Conservation (phyloP, 2,888 invertebrate species). For the Chelonus formosanus region DNA sequence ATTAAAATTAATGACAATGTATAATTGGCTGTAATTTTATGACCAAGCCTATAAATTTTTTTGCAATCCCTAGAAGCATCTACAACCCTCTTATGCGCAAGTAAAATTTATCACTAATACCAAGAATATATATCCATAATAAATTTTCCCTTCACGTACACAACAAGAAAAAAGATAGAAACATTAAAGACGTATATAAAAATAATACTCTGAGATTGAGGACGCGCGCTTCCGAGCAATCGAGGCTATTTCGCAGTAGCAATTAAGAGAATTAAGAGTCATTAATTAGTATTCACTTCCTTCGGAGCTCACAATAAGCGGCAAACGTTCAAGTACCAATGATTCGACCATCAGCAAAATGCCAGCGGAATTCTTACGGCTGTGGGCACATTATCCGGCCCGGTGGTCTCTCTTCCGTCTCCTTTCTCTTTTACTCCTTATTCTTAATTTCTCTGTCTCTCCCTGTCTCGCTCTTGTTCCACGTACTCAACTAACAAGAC, state of each 20-base stretch:
- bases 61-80: too few relatives aligned
- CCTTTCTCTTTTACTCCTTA: conserved; percentile 18
- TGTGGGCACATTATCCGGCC: conserved; percentile 57
- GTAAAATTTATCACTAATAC: too few relatives aligned
- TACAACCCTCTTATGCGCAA: too few relatives aligned
- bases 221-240: conserved; percentile 47
- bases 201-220: conserved; percentile 36
- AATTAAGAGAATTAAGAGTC: conserved; percentile 64
- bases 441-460: conserved; percentile 22
- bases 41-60: too few relatives aligned
- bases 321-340: conserved; percentile 19
- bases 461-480: conserved; percentile 32
- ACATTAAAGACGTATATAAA: neutral
- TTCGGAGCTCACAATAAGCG: conserved; percentile 36
- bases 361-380: conserved; percentile 52
- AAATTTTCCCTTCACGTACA: too few relatives aligned
- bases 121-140: too few relatives aligned
- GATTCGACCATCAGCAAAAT: conserved; percentile 35
- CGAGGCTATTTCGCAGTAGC: conserved; percentile 51
- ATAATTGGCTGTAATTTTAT: too few relatives aligned
- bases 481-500: conserved; percentile 41
- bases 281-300: conserved; percentile 64
- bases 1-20: too few relatives aligned
- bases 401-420: conserved; percentile 40
- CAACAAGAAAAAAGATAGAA: too few relatives aligned